These are phyloP conservation scores for Cassiopea xamachana DNA, from an alignment of 30 jellyfish, hydroid and myxozoan species.

Conservation along the genomic window DNA sequence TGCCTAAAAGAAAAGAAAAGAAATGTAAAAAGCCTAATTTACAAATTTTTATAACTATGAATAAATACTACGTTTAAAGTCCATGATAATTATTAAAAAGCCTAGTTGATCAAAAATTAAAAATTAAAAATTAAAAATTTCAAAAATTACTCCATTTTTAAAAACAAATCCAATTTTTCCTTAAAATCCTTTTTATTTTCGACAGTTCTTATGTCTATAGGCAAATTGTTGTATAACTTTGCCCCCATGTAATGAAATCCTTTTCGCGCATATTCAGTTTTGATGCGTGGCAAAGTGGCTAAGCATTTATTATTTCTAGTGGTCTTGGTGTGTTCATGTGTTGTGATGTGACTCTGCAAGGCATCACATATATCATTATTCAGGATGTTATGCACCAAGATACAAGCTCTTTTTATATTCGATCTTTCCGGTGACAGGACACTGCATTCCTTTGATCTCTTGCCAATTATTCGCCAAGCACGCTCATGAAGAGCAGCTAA, in stretches of 20 bases:
- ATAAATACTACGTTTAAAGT: neutral
- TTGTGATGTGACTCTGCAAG: constrained; percentile 58
- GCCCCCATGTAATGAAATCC: constrained; percentile 32
- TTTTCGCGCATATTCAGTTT: neutral
- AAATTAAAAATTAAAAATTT: too few species aligned
- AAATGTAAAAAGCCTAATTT: constrained; percentile 19
- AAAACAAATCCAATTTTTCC: constrained; percentile 33
- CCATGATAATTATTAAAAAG: constrained; percentile 29
- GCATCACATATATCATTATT: constrained; percentile 33
- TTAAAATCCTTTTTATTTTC: constrained; percentile 38
- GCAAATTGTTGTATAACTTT: constrained; percentile 47
- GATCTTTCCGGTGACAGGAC: constrained; percentile 42
- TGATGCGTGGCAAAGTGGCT: constrained; percentile 57
- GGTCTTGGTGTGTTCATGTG: constrained; percentile 46
- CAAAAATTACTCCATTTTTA: constrained; percentile 16
- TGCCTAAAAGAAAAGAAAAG: constrained; percentile 24
- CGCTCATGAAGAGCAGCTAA: constrained; percentile 55
- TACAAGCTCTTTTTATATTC: constrained; percentile 40
- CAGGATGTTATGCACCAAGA: constrained; percentile 43
- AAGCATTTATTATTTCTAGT: constrained; percentile 56
- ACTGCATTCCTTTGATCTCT: constrained; percentile 51
- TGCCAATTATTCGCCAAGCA: constrained; percentile 22
- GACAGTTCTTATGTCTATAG: constrained; percentile 30
- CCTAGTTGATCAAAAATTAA: neutral
- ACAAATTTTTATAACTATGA: neutral